A percentile compares a stretch with the other conserved stretches of the same genome.
Evolutionary conservation across 2,797 vertebrate species (phyloP).

Genomic region (Sarcoramphus papa): DNA sequence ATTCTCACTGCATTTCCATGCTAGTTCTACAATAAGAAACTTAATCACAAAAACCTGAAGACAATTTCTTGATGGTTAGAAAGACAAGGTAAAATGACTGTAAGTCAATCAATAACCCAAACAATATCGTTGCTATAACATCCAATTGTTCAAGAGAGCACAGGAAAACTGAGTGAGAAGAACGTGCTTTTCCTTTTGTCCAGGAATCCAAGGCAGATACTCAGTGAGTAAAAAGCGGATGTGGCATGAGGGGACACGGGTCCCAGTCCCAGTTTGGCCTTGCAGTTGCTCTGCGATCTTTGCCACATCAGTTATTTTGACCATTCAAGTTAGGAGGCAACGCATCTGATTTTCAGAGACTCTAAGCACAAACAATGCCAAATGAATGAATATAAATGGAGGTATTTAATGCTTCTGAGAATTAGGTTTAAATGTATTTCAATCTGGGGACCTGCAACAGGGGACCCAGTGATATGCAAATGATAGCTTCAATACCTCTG

Average conservation of each 20-base stretch:
- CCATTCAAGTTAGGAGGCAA: background rate
- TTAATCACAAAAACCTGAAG: background rate
- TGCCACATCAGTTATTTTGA: background rate
- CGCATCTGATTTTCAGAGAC: background rate
- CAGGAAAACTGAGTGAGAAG: background rate
- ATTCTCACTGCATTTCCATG: background rate
- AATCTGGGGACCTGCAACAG: background rate
- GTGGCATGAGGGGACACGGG: background rate
- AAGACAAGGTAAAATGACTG: background rate
- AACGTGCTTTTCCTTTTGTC: background rate
- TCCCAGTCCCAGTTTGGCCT: background rate
- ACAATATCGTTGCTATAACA: rapidly evolving
- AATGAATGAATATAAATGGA: conserved; percentile 17
- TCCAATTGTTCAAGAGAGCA: background rate
- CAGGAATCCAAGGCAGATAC: background rate
- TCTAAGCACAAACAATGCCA: background rate
- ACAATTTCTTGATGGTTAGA: background rate
- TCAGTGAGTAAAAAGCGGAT: background rate
- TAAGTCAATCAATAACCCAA: background rate
- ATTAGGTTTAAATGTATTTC: conserved; percentile 12
- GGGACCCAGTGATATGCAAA: background rate
- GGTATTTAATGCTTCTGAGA: background rate
- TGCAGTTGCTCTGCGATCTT: background rate
- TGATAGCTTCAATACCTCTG: conserved; percentile 3
- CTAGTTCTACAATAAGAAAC: background rate